These are phyloP conservation scores for Apoderus coryli DNA, from an alignment of 2,888 invertebrate genomes.

Conservation along the genomic window DNA sequence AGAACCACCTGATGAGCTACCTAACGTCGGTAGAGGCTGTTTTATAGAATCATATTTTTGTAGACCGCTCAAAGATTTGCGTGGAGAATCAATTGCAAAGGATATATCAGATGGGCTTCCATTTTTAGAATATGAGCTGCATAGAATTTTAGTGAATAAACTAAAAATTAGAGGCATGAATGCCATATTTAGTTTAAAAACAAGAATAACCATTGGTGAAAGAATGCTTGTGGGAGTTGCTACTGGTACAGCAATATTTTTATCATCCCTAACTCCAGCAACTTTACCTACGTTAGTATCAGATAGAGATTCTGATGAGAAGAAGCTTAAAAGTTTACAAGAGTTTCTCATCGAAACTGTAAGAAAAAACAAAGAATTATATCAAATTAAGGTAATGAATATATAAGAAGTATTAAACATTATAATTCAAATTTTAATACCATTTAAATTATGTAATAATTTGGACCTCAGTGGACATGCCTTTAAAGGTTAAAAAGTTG, in stretches of 20 bases:
- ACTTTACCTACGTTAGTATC: constrained; percentile 56
- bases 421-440: too few species aligned
- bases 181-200: constrained; percentile 74
- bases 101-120: constrained; percentile 92
- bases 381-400: constrained; percentile 31
- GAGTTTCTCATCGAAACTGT: constrained; percentile 55
- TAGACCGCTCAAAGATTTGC: constrained; percentile 59
- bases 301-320: constrained; percentile 48
- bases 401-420: not conserved
- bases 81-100: constrained; percentile 75
- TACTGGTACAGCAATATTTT: constrained; percentile 70
- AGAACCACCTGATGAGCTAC: constrained; percentile 64
- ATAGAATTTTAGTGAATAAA: constrained; percentile 79
- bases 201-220: constrained; percentile 63
- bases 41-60: constrained; percentile 63
- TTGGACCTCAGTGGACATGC: too few species aligned
- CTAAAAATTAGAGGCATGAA: constrained; percentile 90
- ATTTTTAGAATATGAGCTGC: constrained; percentile 90
- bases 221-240: constrained; percentile 77
- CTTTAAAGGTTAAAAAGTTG: too few species aligned
- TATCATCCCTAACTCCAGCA: constrained; percentile 65
- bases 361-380: constrained; percentile 55
- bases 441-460: too few species aligned
- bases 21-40: constrained; percentile 54
- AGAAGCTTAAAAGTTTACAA: constrained; percentile 51